A percentile compares a stretch with the other conserved stretches of the same genome.
phyloP scores from a whole-genome alignment of 2,113 vertebrate genomes.

The Eulemur macaco region DNA sequence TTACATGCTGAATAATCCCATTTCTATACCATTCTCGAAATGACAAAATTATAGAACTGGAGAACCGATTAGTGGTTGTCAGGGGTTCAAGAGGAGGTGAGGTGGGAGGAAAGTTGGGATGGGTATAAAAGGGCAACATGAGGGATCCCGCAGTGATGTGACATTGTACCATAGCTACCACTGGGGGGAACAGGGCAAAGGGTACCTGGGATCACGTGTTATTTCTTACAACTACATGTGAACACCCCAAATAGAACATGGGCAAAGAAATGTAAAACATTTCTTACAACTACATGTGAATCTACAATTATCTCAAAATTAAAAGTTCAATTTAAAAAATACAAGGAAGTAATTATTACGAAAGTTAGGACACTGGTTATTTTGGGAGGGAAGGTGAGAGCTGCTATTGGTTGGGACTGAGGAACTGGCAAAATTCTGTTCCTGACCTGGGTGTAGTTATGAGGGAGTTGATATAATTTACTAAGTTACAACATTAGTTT shows the following conservation, averaged over 20 bases:
- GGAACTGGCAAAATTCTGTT: neutral
- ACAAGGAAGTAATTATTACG: neutral
- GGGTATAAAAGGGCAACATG: neutral
- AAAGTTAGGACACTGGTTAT: neutral
- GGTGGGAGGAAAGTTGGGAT: neutral
- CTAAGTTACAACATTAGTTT: neutral
- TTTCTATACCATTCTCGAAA: too few relatives aligned
- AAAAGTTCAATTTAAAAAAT: neutral
- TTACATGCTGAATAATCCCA: too few relatives aligned
- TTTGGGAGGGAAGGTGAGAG: neutral
- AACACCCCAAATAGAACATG: neutral
- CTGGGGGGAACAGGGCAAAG: accelerated
- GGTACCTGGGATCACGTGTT: neutral
- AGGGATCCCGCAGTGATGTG: neutral
- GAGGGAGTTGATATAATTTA: neutral
- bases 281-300: neutral
- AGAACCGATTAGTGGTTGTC: neutral
- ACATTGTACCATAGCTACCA: neutral
- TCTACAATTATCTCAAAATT: neutral
- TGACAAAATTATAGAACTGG: too few relatives aligned
- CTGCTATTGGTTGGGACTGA: neutral
- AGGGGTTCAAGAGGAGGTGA: neutral
- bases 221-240: neutral
- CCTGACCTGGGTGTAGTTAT: neutral
- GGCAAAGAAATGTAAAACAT: neutral